Evolutionary conservation across 2,113 vertebrate species (phyloP), one percentile per base, ranked within the genome.

Genomic region (Gallinago undulata): DNA sequence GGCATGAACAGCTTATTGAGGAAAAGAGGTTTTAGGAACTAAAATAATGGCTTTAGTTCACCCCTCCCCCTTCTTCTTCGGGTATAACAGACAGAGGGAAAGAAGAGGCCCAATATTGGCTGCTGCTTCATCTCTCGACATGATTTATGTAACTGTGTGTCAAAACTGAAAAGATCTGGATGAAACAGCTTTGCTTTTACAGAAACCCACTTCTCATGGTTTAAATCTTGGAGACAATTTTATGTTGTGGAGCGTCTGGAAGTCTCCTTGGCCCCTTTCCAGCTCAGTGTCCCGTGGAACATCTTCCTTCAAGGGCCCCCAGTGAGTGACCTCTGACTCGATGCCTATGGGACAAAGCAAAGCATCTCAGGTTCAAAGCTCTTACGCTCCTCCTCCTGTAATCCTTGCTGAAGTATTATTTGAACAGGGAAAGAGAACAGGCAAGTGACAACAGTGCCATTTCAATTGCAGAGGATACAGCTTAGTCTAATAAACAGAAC

Each of bases 101-200:
- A 87, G 88, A 57, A 48, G 24, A 33, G 27, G 8, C 16, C 45
- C 37, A 37, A 43, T 37, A 45, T 2, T 86, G 56, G 33, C 73
- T 78, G 48, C 39, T 64, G 39, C 31, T 78, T 87, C 39, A 45
- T 56, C 51, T 75, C 68, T 77, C 75, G 30, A 60, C 72, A 30
- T 57, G 47, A 78, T 90, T 93, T 87, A 87, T 62, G 8, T 79
- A 66, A 69, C 45, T 37, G 7, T 92, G 48, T 63, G 33, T 90
- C 43, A 89, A 87, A 96, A 93, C 51, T 72, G 53, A 87, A 89
- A 89, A 87, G 47, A 64, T 56, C 33, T 75, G 35, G 17, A 14
- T 89, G 73, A 84, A 91, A 92, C 39, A 91, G 31, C 53, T 85
- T 77, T 48, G 6, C 13, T 92, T 88, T 75, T 79, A 80, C 48